These are phyloP conservation scores for Lasius platythorax DNA, from an alignment of 2,888 invertebrate genomes.

Conservation along the genomic window DNA sequence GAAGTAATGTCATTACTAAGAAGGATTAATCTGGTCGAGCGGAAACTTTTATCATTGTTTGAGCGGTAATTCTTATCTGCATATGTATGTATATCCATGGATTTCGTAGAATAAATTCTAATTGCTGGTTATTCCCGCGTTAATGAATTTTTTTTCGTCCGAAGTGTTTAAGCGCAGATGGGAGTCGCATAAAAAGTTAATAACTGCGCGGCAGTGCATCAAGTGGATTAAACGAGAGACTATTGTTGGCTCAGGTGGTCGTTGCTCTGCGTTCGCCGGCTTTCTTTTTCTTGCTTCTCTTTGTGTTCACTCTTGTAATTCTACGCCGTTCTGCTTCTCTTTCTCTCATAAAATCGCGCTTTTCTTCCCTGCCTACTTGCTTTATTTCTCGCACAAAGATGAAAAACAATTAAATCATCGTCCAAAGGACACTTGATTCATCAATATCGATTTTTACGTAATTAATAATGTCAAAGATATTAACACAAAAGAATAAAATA, in stretches of 20 bases:
- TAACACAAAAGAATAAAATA: not conserved
- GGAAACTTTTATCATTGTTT: constrained; percentile 10
- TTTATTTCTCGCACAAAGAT: constrained; percentile 23
- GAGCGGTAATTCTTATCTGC: constrained; percentile 1
- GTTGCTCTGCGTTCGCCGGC: constrained; percentile 57
- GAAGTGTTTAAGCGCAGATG: constrained; percentile 33
- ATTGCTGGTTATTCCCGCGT: constrained; percentile 9
- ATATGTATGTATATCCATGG: not conserved
- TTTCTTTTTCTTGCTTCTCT: constrained; percentile 53
- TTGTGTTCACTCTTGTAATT: constrained; percentile 47
- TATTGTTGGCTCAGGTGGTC: constrained; percentile 73
- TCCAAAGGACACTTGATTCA: constrained; percentile 25
- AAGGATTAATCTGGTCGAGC: constrained; percentile 1
- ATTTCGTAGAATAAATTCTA: constrained; percentile 17
- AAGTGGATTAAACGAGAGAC: constrained; percentile 65
- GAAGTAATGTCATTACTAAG: not conserved
- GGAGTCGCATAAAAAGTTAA: constrained; percentile 33
- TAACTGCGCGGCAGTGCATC: constrained; percentile 47
- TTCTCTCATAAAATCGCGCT: constrained; percentile 11
- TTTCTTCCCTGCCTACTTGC: constrained; percentile 1
- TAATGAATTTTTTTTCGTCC: constrained; percentile 42
- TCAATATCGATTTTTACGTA: constrained; percentile 13
- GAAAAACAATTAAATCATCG: constrained; percentile 38
- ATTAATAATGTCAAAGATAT: not conserved
- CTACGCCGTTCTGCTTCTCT: constrained; percentile 13